phyloP scores from a whole-genome alignment of 1,140 invertebrate species.

The Drosophila setifemur region DNA sequence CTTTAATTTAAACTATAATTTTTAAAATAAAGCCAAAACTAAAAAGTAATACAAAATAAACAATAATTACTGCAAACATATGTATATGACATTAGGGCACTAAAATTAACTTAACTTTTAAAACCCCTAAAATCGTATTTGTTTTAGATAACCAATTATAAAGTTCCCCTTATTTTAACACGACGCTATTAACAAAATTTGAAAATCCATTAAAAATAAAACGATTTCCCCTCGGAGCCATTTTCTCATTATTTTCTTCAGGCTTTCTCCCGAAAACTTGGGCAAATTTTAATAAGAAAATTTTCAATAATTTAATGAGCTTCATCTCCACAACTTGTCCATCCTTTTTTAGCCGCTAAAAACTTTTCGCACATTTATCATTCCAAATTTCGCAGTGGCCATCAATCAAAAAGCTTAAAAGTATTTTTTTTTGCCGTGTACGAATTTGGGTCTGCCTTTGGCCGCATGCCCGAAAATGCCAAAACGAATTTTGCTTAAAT shows the following conservation, averaged over 20 bases:
- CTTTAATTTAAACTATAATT: too few species aligned
- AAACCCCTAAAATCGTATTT: too few species aligned
- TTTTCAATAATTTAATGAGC: slow-evolving; percentile 18
- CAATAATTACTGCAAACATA: too few species aligned
- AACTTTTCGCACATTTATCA: slow-evolving; percentile 30
- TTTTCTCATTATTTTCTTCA: not conserved
- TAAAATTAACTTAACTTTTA: too few species aligned
- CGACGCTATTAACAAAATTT: not conserved
- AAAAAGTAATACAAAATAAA: too few species aligned
- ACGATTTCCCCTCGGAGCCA: too few species aligned
- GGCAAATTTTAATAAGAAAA: not conserved
- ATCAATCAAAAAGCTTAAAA: slow-evolving; percentile 22
- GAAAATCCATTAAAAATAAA: not conserved
- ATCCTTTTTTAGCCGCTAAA: not conserved
- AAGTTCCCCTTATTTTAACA: not conserved
- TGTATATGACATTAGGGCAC: too few species aligned
- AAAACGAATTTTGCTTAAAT: slow-evolving; percentile 75
- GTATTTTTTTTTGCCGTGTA: slow-evolving; percentile 14
- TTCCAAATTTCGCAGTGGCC: not conserved
- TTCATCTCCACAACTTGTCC: not conserved
- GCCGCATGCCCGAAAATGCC: slow-evolving; percentile 38
- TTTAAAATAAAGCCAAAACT: too few species aligned
- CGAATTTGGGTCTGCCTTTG: not conserved
- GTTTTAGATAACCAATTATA: not conserved
- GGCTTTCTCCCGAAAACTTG: slow-evolving; percentile 1